Evolutionary conservation across 2,888 invertebrate genomes (phyloP).

Genomic region (Polyommatus icarus): DNA sequence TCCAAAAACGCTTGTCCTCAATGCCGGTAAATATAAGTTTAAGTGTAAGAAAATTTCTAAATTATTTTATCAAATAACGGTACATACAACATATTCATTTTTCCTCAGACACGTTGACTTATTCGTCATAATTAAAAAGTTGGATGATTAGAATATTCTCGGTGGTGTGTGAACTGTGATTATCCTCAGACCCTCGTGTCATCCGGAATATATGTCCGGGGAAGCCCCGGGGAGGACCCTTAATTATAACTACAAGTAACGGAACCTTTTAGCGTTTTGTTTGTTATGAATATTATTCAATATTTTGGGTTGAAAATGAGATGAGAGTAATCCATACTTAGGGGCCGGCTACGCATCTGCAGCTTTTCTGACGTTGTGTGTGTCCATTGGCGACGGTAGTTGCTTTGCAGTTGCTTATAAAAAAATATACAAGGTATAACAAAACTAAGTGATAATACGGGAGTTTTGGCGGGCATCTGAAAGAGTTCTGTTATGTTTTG

Average conservation of each 20-base stretch:
- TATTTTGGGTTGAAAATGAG: not conserved
- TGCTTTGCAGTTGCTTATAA: too few relatives aligned
- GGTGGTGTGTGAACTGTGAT: constrained; percentile 49
- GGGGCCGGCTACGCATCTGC: too few relatives aligned
- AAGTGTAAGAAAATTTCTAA: too few relatives aligned
- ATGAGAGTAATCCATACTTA: not conserved
- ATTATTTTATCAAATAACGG: too few relatives aligned
- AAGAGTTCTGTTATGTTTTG: too few relatives aligned
- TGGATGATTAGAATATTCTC: constrained; percentile 30
- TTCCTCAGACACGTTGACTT: not conserved
- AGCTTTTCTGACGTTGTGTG: too few relatives aligned
- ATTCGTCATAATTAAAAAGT: constrained; percentile 22
- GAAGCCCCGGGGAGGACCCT: constrained; percentile 76
- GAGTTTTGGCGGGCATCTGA: too few relatives aligned
- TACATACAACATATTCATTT: not conserved
- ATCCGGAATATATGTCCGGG: constrained; percentile 68
- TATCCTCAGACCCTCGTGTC: constrained; percentile 68
- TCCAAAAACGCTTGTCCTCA: too few relatives aligned
- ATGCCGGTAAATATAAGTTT: too few relatives aligned
- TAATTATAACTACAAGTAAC: constrained; percentile 84
- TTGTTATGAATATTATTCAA: constrained; percentile 46
- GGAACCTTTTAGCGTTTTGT: constrained; percentile 67
- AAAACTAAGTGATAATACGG: too few relatives aligned
- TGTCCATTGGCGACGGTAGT: too few relatives aligned
- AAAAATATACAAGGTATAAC: too few relatives aligned